These are phyloP conservation scores for Dermatemys mawii DNA, from an alignment of 2,113 vertebrate genomes.

Conservation along the genomic window DNA sequence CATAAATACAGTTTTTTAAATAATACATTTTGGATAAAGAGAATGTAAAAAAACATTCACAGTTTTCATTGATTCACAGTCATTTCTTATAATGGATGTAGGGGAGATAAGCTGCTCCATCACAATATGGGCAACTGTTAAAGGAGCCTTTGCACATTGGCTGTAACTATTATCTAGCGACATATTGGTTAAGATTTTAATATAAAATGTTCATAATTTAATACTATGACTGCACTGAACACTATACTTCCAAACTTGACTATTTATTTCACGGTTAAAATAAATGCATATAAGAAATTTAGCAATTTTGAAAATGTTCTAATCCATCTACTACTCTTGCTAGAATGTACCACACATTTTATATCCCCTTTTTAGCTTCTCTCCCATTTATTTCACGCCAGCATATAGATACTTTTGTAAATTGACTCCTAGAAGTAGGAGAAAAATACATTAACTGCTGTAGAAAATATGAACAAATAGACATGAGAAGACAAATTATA, in stretches of 20 bases:
- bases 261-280: not conserved
- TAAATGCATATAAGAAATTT: not conserved
- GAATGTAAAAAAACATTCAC: not conserved
- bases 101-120: not conserved
- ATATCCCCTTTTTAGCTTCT: not conserved
- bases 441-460: not conserved
- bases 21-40: not conserved
- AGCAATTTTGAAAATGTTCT: not conserved
- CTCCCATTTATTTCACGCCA: not conserved
- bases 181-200: not conserved
- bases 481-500: not conserved
- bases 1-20: not conserved
- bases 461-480: not conserved
- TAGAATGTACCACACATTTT: not conserved
- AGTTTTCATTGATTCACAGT: not conserved
- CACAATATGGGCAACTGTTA: not conserved
- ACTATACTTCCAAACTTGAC: not conserved
- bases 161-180: not conserved
- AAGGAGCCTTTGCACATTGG: not conserved
- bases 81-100: not conserved
- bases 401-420: fast-evolving
- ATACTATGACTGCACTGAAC: not conserved
- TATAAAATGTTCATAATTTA: not conserved
- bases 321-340: not conserved
- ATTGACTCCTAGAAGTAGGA: not conserved